Evolutionary conservation across 1,140 invertebrate genomes (phyloP).

Genomic region (Dufourea novaeangliae): DNA sequence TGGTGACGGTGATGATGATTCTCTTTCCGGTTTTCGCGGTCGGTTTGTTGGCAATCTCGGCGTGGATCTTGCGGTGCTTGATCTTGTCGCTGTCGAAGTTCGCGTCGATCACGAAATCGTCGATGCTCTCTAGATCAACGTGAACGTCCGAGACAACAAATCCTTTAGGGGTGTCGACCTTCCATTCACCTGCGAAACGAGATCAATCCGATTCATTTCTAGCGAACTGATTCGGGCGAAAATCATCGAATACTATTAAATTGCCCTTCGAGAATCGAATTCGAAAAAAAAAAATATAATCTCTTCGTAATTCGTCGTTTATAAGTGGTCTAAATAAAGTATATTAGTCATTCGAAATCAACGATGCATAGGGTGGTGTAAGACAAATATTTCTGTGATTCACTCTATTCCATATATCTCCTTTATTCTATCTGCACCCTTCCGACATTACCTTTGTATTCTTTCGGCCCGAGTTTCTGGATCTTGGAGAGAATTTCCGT

Average conservation of each 20-base stretch:
- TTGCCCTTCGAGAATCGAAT: too few relatives aligned
- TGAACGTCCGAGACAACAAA: slow-evolving; percentile 80
- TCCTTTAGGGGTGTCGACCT: slow-evolving; percentile 73
- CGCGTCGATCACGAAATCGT: slow-evolving; percentile 85
- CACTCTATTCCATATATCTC: too few relatives aligned
- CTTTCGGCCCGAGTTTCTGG: slow-evolving; percentile 81
- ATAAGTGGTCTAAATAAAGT: too few relatives aligned
- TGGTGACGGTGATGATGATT: slow-evolving; percentile 84
- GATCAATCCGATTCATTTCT: background rate
- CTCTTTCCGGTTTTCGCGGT: slow-evolving; percentile 83
- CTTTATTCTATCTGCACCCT: too few relatives aligned
- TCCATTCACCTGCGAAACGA: slow-evolving; percentile 69
- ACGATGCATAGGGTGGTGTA: too few relatives aligned
- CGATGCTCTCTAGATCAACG: slow-evolving; percentile 83
- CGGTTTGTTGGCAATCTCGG: slow-evolving; percentile 85
- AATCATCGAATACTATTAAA: too few relatives aligned
- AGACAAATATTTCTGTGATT: too few relatives aligned
- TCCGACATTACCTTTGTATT: slow-evolving; percentile 83
- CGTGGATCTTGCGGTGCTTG: slow-evolving; percentile 85
- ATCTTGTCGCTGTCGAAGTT: slow-evolving; percentile 86
- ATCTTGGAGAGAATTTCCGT: slow-evolving; percentile 82
- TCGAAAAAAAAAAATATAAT: too few relatives aligned
- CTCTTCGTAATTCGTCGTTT: too few relatives aligned
- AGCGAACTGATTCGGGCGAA: too few relatives aligned
- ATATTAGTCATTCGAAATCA: too few relatives aligned